These are phyloP conservation scores for Armadillidium nasatum DNA, from an alignment of 1,140 invertebrate genomes.

Conservation along the genomic window DNA sequence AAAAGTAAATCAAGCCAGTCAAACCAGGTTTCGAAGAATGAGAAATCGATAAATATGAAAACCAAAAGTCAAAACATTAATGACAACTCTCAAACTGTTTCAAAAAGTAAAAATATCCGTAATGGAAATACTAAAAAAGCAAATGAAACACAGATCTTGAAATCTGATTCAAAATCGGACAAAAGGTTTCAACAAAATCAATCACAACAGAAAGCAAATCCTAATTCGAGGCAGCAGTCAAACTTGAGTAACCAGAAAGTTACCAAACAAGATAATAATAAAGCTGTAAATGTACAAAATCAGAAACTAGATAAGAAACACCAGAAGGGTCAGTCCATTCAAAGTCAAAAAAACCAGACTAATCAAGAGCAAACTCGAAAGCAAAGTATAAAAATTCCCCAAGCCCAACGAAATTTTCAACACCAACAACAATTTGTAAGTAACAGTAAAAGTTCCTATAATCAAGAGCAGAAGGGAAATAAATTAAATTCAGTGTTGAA, in stretches of 20 bases:
- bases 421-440: not conserved
- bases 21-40: not conserved
- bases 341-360: constrained; percentile 24
- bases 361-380: constrained; percentile 13
- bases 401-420: not conserved
- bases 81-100: not conserved
- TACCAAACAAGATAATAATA: constrained; percentile 16
- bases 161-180: constrained; percentile 2
- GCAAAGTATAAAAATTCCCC: not conserved
- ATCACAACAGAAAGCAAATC: constrained; percentile 16
- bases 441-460: not conserved
- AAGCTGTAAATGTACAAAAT: constrained; percentile 18
- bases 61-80: not conserved
- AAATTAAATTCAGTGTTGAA: not conserved
- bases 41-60: not conserved
- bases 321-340: constrained; percentile 1
- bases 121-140: not conserved
- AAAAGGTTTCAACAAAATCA: constrained; percentile 28
- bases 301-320: not conserved
- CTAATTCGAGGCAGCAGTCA: constrained; percentile 19
- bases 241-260: constrained; percentile 8
- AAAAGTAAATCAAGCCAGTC: constrained; percentile 24
- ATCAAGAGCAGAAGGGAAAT: not conserved
- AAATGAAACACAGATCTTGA: constrained; percentile 13
- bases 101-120: not conserved